Evolutionary conservation across 2,888 invertebrate species (phyloP), one percentile per base, ranked within the genome.

Genomic region (Torymus auratus): DNA sequence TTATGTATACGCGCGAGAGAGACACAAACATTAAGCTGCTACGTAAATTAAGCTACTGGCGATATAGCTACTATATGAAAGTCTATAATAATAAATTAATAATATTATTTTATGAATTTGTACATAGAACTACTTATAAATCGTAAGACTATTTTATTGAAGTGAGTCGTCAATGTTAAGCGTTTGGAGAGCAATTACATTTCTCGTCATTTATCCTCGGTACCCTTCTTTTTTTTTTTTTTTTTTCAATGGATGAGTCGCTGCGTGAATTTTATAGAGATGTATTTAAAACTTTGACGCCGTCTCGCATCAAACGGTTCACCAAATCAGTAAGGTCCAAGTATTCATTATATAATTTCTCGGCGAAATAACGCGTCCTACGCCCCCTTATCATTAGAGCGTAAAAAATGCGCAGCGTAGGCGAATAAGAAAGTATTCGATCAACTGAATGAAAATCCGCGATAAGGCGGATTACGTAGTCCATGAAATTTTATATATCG

Each of bases 51-150:
- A 75, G 65, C 71, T 75, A 74, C 69, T 72, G 68, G 70, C 78
- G 68, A 78, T 71, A 73, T 65, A 81, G 75, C 60, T 73, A 78
- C 53, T 68, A 72, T 75, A 72, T 69, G 70, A 82, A 77, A 82
- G 79, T 80, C 67, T 83, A 84, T 83, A 80, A 78, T 82, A 86
- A 84, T 86, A 85, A 86, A 88, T 87, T 86, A 87, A 88, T 89
- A 87, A 88, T 89, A 87, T 88, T 88, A 89, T 88, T 89, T 88
- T 88, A 89, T 86, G 87, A 88, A 85, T 87, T 84, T 89, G 89
- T 90, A 90, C 86, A 89, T 89, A 89, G 86, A 85, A 85, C 85
- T 81, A 74, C 78, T 83, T 82, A 83, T 88, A 87, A 85, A 84
- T 84, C 85, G 83, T 87, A 87, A 86, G 87, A 84, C 83, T 88